Conservation (phyloP, 2,113 vertebrate genomes). For the Sebastes schlegelii region DNA sequence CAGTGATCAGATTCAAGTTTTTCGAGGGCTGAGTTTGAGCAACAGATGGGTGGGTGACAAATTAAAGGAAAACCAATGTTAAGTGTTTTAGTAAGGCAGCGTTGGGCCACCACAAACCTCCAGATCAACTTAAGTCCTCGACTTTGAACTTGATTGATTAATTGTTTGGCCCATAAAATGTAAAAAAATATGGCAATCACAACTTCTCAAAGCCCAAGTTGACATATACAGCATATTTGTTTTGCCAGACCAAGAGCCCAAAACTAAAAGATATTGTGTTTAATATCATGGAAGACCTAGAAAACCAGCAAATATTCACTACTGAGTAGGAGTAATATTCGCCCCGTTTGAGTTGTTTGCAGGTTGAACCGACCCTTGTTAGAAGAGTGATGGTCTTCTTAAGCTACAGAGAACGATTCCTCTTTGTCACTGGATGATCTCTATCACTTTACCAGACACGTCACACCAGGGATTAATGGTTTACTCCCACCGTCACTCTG, state of each 20-base stretch:
- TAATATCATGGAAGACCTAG: too few species aligned
- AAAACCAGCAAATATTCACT: neutral
- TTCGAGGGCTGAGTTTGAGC: neutral
- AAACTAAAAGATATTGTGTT: too few species aligned
- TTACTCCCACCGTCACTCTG: slow-evolving; percentile 41
- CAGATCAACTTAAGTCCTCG: too few species aligned
- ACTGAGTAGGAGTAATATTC: neutral
- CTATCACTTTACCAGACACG: slow-evolving; percentile 64
- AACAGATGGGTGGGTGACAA: neutral
- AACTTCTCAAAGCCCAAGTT: too few species aligned
- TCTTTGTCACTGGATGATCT: slow-evolving; percentile 51
- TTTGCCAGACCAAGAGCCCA: too few species aligned
- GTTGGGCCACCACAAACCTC: too few species aligned
- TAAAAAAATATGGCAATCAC: too few species aligned
- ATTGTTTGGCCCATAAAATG: too few species aligned
- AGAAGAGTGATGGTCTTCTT: slow-evolving; percentile 53
- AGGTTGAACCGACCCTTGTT: slow-evolving; percentile 40
- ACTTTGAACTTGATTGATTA: too few species aligned
- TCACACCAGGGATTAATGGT: slow-evolving; percentile 51
- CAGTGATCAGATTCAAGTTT: neutral
- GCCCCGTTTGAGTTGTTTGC: slow-evolving; percentile 25
- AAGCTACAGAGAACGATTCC: slow-evolving; percentile 23
- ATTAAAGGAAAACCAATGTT: neutral
- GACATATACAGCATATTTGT: too few species aligned
- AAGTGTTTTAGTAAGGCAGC: neutral